Evolutionary conservation across 2,797 vertebrate species (phyloP), one percentile per base, ranked within the genome.

Genomic region (Pseudochirops cupreus): DNA sequence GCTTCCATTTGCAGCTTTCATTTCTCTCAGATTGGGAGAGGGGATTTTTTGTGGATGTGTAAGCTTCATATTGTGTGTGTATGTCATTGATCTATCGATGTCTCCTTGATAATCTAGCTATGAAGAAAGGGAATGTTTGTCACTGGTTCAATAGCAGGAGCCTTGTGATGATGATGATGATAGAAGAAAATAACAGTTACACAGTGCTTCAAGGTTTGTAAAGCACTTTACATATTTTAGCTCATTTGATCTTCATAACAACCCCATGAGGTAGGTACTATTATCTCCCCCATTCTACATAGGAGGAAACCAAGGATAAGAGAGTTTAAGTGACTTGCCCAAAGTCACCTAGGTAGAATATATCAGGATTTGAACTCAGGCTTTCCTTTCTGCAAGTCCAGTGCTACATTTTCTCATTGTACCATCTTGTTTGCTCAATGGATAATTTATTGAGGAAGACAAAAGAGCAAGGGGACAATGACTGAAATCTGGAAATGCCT

Each of bases 1-100:
- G 92, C 1, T 10, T 28, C 24, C 4, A 57, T 94, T 96, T 95
- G 91, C 39, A 91, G 46, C 94, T 95, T 56, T 14, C 54, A 96
- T 1, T 93, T 91, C 55, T 58, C 33, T 74, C 16, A 93, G 50
- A 59, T 46, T 50, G 10, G 39, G 24, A 31, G n/a, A 26, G 26
- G 10, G 74, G 21, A 46, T 3, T 24, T 24, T 82, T 82, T 53
- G 53, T 82, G 39, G 39, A 87, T 50, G 10, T 87, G 39, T 39
- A 87, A 87, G 21, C 39, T 87, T 87, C 74, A 87, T 10, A 46
- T 26, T 87, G 39, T 26, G 10, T 82, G n/a, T 24, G 6, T 82
- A 24, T 26, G 7, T 21, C 4, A 87, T 28, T 50, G 39, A 50
- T 50, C 74, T 26, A 87, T 46, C 26, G 74, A 46, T 50, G 39